These are phyloP conservation scores for Distichodus sexfasciatus DNA, from an alignment of 2,797 vertebrate genomes.

Conservation along the genomic window DNA sequence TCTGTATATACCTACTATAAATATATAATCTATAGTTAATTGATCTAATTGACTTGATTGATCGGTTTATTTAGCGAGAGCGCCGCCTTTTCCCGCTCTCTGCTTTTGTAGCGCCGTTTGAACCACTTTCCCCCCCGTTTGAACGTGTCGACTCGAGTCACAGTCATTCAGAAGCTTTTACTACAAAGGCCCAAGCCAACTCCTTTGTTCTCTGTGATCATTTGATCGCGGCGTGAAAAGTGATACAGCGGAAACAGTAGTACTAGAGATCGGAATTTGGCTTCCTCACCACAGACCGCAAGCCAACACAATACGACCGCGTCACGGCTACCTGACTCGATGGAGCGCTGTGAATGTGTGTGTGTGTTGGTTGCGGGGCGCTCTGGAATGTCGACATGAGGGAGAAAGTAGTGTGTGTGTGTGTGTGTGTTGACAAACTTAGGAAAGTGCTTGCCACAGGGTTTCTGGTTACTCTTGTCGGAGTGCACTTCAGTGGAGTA, in stretches of 20 bases:
- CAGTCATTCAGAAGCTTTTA: conserved; percentile 67
- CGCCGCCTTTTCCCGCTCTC: neutral
- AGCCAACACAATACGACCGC: conserved; percentile 59
- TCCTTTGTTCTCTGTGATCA: conserved; percentile 72
- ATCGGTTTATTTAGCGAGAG: conserved; percentile 13
- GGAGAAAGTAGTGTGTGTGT: conserved; percentile 61
- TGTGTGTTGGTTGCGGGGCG: conserved; percentile 25
- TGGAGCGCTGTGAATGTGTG: conserved; percentile 54
- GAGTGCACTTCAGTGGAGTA: conserved; percentile 63
- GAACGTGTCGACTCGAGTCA: conserved; percentile 61
- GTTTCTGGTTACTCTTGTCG: conserved; percentile 78
- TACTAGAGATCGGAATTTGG: conserved; percentile 64
- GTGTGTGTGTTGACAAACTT: conserved; percentile 76
- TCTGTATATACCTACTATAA: no score
- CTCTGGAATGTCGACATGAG: conserved; percentile 15
- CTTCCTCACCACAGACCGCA: conserved; percentile 65
- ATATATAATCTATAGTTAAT: no score
- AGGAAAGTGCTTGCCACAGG: conserved; percentile 70
- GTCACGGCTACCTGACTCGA: conserved; percentile 65
- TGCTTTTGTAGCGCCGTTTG: conserved; percentile 36
- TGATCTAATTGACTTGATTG: no score
- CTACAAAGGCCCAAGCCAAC: conserved; percentile 66
- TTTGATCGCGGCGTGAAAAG: conserved; percentile 73
- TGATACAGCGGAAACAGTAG: conserved; percentile 62
- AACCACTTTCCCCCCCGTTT: conserved; percentile 25